These are phyloP conservation scores for Muraenolepis orangiensis DNA, from an alignment of 2,797 vertebrate genomes.

Conservation along the genomic window DNA sequence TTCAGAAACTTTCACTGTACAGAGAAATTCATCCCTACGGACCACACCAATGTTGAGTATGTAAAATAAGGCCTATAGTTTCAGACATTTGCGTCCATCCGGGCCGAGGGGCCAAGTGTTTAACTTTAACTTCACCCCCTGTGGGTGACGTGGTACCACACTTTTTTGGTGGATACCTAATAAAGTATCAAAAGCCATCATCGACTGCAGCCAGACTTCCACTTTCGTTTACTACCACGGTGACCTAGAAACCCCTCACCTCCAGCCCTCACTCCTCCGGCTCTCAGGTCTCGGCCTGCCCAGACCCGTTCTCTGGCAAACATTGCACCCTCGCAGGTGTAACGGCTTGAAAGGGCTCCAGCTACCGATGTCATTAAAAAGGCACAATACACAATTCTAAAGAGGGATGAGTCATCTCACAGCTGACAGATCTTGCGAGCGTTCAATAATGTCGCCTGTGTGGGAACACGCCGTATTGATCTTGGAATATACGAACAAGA, in stretches of 20 bases:
- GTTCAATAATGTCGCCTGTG: background rate
- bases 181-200: background rate
- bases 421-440: background rate
- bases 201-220: constrained; percentile 20
- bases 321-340: constrained; percentile 5
- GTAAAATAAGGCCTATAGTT: too few species aligned
- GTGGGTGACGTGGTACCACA: too few species aligned
- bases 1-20: too few species aligned
- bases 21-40: too few species aligned
- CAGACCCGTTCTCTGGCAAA: constrained; percentile 17
- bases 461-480: background rate
- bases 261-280: constrained; percentile 15
- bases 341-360: constrained; percentile 13
- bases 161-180: too few species aligned
- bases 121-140: too few species aligned
- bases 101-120: too few species aligned
- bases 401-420: constrained; percentile 30
- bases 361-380: background rate
- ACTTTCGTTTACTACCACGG: constrained; percentile 39
- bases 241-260: constrained; percentile 28
- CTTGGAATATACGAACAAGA: background rate
- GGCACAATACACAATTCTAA: background rate
- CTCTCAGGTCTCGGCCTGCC: constrained; percentile 12
- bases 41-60: too few species aligned
- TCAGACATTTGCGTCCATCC: too few species aligned